Evolutionary conservation across 2,888 invertebrate genomes (phyloP).

Genomic region (Tenthredo mesomela): DNA sequence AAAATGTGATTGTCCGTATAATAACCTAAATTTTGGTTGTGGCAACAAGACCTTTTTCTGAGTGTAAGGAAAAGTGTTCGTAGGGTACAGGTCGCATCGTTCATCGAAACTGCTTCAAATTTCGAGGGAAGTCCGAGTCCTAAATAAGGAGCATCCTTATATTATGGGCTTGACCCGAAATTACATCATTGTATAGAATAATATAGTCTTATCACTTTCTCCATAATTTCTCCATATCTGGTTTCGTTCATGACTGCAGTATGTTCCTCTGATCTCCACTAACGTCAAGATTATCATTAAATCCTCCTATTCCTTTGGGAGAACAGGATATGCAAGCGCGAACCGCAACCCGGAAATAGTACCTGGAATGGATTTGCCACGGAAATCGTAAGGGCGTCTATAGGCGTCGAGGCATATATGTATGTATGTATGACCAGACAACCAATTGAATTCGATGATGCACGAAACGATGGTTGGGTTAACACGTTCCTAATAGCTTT

Average conservation of each 20-base stretch:
- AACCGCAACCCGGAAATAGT: slow-evolving; percentile 39
- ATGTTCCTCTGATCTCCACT: background rate
- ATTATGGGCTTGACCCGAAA: no score
- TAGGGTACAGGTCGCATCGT: no score
- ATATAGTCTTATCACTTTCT: background rate
- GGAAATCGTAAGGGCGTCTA: slow-evolving; percentile 16
- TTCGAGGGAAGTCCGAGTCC: no score
- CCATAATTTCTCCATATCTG: background rate
- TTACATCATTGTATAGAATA: no score
- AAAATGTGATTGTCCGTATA: no score
- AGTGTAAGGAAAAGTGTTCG: no score
- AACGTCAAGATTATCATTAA: slow-evolving; percentile 26
- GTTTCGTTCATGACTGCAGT: background rate
- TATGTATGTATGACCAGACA: background rate
- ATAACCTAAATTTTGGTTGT: no score
- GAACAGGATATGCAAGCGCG: background rate
- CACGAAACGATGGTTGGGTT: background rate
- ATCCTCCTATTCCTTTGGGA: slow-evolving; percentile 9
- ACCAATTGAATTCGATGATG: slow-evolving; percentile 25
- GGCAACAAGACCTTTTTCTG: no score
- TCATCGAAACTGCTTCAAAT: no score
- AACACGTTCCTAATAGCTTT: slow-evolving; percentile 16
- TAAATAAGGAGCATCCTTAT: no score
- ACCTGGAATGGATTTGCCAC: slow-evolving; percentile 30
- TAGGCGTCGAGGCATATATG: background rate